phyloP scores from a whole-genome alignment of 2,888 invertebrate species.

The Cancer borealis region DNA sequence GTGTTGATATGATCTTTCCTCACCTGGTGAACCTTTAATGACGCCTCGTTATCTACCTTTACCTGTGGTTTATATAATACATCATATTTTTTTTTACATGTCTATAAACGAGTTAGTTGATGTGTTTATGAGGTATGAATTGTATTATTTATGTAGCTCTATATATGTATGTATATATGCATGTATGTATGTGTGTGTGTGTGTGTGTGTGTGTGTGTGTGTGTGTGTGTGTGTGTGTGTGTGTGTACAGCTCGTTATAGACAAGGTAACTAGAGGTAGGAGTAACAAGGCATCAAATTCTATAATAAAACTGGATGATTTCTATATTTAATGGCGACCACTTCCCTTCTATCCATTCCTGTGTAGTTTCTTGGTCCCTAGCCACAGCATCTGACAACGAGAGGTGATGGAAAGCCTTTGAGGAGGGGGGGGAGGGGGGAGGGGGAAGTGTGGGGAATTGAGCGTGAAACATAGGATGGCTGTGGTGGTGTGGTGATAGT shows the following conservation, averaged over 20 bases:
- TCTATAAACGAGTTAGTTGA: not conserved
- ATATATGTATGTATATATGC: not conserved
- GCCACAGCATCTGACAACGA: not conserved
- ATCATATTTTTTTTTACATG: not conserved
- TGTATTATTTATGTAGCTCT: not conserved
- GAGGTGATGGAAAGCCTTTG: not conserved
- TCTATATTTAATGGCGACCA: not conserved
- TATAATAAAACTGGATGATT: not conserved
- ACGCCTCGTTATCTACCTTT: not conserved
- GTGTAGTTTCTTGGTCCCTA: not conserved
- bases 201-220: not conserved
- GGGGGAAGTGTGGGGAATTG: not conserved
- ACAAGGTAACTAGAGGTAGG: too few species aligned
- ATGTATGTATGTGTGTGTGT: slow-evolving; percentile 51
- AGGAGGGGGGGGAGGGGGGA: not conserved
- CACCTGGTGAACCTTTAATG: not conserved
- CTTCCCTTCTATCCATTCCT: not conserved
- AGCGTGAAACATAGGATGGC: not conserved
- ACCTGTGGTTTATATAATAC: not conserved
- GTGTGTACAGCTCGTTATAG: not conserved
- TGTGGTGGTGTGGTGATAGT: not conserved
- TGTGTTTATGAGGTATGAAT: not conserved
- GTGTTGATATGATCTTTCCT: not conserved
- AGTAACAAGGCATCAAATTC: not conserved
- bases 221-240: not conserved